phyloP scores from a whole-genome alignment of 2,888 invertebrate genomes.

The Xiphydria camelus region DNA sequence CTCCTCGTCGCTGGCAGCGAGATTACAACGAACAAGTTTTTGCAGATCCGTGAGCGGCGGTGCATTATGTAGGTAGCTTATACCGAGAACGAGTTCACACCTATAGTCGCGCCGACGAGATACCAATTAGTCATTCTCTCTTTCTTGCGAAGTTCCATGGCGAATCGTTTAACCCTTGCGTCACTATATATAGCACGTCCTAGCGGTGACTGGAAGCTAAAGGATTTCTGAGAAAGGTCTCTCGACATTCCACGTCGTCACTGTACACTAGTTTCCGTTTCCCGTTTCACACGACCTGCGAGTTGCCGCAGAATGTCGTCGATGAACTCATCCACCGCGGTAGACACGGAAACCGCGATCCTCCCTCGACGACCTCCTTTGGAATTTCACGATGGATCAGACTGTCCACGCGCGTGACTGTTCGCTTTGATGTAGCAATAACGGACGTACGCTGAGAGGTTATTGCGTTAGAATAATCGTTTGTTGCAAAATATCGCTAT shows the following conservation, averaged over 20 bases:
- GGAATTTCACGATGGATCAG: slow-evolving; percentile 32
- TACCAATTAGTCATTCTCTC: slow-evolving; percentile 22
- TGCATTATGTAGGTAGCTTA: no score
- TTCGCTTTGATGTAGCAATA: not conserved
- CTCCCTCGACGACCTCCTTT: slow-evolving; percentile 23
- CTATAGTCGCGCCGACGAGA: slow-evolving; percentile 10
- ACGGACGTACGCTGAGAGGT: no score
- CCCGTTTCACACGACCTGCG: slow-evolving; percentile 37
- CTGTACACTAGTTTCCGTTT: slow-evolving; percentile 41
- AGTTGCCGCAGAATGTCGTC: slow-evolving; percentile 30
- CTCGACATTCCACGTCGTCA: slow-evolving; percentile 32
- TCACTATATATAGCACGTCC: slow-evolving; percentile 1
- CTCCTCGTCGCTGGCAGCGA: not conserved
- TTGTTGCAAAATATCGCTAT: no score
- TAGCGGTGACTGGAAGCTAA: slow-evolving; percentile 13
- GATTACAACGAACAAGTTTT: not conserved
- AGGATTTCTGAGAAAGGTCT: slow-evolving; percentile 15
- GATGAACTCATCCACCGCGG: slow-evolving; percentile 30
- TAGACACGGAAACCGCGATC: slow-evolving; percentile 25
- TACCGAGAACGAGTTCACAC: slow-evolving; percentile 1
- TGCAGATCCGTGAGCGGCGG: not conserved
- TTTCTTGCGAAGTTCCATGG: not conserved
- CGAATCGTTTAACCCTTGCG: slow-evolving; percentile 5
- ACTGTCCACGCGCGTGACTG: not conserved
- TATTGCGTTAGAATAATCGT: no score